phyloP scores from a whole-genome alignment of 2,888 invertebrate genomes.

The Leptopterna dolabrata region DNA sequence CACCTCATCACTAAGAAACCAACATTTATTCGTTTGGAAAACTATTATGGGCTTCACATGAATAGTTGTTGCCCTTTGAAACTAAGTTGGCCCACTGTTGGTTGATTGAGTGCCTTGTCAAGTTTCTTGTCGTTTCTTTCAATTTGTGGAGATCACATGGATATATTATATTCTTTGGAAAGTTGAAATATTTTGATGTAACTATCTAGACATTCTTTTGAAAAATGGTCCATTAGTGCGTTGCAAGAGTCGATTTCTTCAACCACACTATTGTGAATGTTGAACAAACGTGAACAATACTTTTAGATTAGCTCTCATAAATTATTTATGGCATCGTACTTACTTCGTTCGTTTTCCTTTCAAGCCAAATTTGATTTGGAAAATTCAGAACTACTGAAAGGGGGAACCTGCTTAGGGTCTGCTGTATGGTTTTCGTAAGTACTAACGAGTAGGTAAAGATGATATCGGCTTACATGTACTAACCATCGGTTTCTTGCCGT shows the following conservation, averaged over 20 bases:
- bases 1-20: too few relatives aligned
- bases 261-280: neutral
- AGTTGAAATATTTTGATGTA: too few relatives aligned
- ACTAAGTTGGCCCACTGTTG: neutral
- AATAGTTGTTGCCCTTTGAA: neutral
- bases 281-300: neutral
- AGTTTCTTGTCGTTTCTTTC: neutral
- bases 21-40: too few relatives aligned
- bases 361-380: neutral
- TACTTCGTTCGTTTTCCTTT: neutral
- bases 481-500: too few relatives aligned
- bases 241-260: neutral
- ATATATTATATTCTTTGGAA: too few relatives aligned
- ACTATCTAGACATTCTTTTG: too few relatives aligned
- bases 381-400: neutral
- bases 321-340: neutral
- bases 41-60: neutral
- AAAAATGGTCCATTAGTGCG: too few relatives aligned
- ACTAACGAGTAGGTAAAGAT: too few relatives aligned
- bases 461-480: too few relatives aligned
- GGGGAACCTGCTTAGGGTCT: too few relatives aligned
- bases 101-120: neutral
- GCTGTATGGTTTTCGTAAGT: neutral
- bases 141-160: neutral
- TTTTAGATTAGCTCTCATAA: neutral